Conservation (phyloP, 2,797 vertebrate species). For the Sebastiscus tertius region DNA sequence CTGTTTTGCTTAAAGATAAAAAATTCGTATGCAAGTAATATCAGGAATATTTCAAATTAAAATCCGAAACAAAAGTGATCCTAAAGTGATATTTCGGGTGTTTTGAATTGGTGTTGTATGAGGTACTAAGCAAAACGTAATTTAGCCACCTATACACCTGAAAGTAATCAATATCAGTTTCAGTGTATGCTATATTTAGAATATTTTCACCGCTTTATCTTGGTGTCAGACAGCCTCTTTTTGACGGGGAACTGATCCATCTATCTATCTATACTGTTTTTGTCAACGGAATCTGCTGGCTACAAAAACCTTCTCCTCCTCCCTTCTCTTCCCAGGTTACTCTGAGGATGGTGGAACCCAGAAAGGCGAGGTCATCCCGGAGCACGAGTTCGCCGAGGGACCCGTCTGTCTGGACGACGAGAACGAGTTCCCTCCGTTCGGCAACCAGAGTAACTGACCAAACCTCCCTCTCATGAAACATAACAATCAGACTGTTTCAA, state of each 20-base stretch:
- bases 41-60: background rate
- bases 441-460: slow-evolving; percentile 87
- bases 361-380: slow-evolving; percentile 92
- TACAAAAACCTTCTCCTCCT: background rate
- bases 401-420: slow-evolving; percentile 94
- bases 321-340: slow-evolving; percentile 82
- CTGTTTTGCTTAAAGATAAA: background rate
- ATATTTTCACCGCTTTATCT: no score
- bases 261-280: no score
- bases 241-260: no score
- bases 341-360: slow-evolving; percentile 92
- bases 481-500: slow-evolving; percentile 43
- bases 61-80: background rate
- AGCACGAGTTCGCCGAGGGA: slow-evolving; percentile 92
- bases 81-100: no score
- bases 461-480: slow-evolving; percentile 8
- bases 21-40: background rate
- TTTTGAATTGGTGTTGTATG: no score
- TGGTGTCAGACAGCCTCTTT: no score
- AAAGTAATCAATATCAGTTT: no score
- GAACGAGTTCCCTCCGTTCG: slow-evolving; percentile 93
- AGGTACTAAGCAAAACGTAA: no score
- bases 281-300: no score
- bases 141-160: no score
- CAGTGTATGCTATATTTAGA: no score